Percentiles rank a stretch among this genome's conserved stretches.
phyloP scores from a whole-genome alignment of 2,888 invertebrate species.

The Smittia aterrima region DNA sequence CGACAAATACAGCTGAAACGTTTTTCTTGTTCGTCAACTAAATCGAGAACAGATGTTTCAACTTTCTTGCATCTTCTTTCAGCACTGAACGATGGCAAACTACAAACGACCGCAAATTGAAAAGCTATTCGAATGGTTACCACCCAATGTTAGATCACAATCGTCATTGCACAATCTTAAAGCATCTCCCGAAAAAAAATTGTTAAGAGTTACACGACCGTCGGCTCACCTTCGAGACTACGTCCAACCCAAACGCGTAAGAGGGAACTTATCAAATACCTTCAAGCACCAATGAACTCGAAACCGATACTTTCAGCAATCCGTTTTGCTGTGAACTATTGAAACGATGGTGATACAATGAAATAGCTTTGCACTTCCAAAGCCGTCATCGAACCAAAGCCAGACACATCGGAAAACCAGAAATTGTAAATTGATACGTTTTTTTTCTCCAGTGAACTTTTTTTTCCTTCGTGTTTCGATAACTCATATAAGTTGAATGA shows the following conservation, averaged over 20 bases:
- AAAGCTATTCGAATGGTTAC: not conserved
- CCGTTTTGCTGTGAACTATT: not conserved
- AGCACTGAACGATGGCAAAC: not conserved
- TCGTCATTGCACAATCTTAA: not conserved
- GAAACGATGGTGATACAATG: not conserved
- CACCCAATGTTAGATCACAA: constrained; percentile 30
- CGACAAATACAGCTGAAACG: not conserved
- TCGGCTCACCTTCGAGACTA: constrained; percentile 1
- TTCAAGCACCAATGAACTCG: not conserved
- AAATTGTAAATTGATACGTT: constrained; percentile 38
- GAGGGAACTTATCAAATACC: not conserved
- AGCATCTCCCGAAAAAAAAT: too few species aligned
- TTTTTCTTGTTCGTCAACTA: not conserved
- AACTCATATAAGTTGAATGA: too few species aligned
- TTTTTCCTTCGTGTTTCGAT: not conserved
- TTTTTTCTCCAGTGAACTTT: not conserved
- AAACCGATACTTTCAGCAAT: not conserved
- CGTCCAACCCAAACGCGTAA: not conserved
- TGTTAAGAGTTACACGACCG: not conserved
- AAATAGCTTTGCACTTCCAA: not conserved
- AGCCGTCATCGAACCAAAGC: not conserved
- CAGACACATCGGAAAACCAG: not conserved
- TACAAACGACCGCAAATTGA: not conserved
- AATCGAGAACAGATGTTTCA: constrained; percentile 37
- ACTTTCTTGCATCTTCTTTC: not conserved